Base-by-base conservation (phyloP, 2,797 vertebrate species). In the Sebastes trivittatus region DNA sequence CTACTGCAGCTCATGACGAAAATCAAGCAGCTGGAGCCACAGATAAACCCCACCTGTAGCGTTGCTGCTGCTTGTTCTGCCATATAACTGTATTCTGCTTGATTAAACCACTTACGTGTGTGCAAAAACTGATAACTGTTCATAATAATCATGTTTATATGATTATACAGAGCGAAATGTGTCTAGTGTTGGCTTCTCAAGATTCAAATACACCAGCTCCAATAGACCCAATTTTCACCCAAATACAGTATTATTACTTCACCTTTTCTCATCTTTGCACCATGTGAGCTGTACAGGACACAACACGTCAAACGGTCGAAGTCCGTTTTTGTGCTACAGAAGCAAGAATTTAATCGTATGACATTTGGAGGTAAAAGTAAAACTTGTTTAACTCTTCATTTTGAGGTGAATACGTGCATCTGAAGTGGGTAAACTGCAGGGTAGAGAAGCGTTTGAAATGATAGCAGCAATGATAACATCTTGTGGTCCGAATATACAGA, bases 21-120 rank as follows among this genome's bases (percentile, higher is more conserved):
- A 88, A 88, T 80, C 69, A 84, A 89, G 78, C 82, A 85, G 62
- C 81, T 88, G 79, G 72, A 85, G 85, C 76, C 72, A 84, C 72
- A 81, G 66, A 90, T 78, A 82, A 88, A 92, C 73, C 75, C 72
- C 79, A 91, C 86, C 84, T 94, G 84, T 67, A 56, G 82, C 84
- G 72, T 78, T 91, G 86, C 84, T 71, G 63, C 91, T 95, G 65
- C 59, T 65, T 59, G 59, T 42, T 70, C 74, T 68, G 61, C 13
- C 11, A 32, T 14, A 52, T 56, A 46, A 20, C 25, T 78, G 22
- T 34, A 10, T 18, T 72, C 7, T 67, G 20, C 25, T 52, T 60
- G 4, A 46, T 75, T 66, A 32, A 65, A 63, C 16, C 25, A 60
- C 23, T 73, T 59, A 63, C 11, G 27, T 64, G 6, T 23, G 34